These are phyloP conservation scores for Dryoscopus gambensis DNA, from an alignment of 2,113 vertebrate species.

Conservation along the genomic window DNA sequence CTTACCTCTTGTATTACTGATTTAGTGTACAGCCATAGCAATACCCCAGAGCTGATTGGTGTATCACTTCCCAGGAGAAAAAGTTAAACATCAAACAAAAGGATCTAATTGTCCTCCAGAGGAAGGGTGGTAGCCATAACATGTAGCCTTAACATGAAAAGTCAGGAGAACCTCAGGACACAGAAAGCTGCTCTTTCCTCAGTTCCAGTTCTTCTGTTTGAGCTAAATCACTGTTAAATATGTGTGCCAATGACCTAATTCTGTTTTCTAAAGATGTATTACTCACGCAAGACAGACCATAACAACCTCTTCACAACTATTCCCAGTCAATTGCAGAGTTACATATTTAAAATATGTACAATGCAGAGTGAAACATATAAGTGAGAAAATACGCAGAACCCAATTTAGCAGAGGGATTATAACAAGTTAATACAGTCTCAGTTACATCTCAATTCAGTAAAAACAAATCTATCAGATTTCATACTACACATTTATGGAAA, in stretches of 20 bases:
- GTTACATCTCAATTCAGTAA: not conserved
- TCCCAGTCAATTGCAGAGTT: not conserved
- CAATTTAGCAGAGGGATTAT: not conserved
- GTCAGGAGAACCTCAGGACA: not conserved
- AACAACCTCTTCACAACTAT: conserved; percentile 1
- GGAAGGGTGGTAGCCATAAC: not conserved
- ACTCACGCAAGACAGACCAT: conserved; percentile 40
- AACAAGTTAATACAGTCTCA: not conserved
- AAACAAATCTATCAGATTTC: not conserved
- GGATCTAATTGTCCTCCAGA: not conserved
- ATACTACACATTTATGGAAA: not conserved
- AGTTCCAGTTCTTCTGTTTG: conserved; percentile 23
- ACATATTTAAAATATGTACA: not conserved
- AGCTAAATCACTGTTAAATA: conserved; percentile 39
- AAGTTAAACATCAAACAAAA: not conserved
- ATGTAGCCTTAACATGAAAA: not conserved
- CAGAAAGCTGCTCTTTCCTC: not conserved
- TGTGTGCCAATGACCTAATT: conserved; percentile 44
- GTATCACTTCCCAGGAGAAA: not conserved
- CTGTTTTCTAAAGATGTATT: conserved; percentile 51
- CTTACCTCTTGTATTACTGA: not conserved
- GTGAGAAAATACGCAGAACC: not conserved
- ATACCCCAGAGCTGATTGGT: not conserved
- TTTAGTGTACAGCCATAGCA: not conserved
- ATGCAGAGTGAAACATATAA: not conserved